phyloP scores from a whole-genome alignment of 2,797 vertebrate genomes.

The Rhodeus uyekii region DNA sequence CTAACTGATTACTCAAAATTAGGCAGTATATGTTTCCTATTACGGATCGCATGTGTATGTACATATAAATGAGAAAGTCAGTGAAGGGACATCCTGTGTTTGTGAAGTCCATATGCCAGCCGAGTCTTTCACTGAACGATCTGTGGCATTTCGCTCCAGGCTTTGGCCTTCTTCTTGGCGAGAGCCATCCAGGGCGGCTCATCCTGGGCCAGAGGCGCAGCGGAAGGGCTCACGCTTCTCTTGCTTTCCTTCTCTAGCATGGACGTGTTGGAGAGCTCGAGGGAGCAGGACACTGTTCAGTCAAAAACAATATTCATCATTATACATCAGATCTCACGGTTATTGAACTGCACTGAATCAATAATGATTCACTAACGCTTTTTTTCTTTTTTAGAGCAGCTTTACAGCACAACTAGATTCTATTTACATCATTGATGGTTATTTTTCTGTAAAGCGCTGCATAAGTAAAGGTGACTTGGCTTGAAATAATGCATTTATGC shows the following conservation, averaged over 20 bases:
- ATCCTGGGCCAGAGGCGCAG: constrained; percentile 67
- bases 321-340: no score
- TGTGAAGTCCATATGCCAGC: background rate
- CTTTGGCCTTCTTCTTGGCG: constrained; percentile 95
- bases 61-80: background rate
- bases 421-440: background rate
- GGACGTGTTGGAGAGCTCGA: constrained; percentile 66
- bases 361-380: background rate
- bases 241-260: constrained; percentile 69
- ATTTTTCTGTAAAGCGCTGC: no score
- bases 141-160: constrained; percentile 91
- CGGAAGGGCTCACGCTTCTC: constrained; percentile 61
- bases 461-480: no score
- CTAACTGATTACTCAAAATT: background rate
- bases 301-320: no score
- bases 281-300: constrained; percentile 63
- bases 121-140: constrained; percentile 77
- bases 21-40: background rate
- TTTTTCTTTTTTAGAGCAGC: no score
- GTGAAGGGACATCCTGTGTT: background rate
- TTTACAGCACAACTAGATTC: background rate
- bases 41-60: background rate
- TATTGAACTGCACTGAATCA: background rate
- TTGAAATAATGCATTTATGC: no score
- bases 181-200: constrained; percentile 91